Evolutionary conservation across 2,888 invertebrate species (phyloP).

Genomic region (Microdon myrmicae): DNA sequence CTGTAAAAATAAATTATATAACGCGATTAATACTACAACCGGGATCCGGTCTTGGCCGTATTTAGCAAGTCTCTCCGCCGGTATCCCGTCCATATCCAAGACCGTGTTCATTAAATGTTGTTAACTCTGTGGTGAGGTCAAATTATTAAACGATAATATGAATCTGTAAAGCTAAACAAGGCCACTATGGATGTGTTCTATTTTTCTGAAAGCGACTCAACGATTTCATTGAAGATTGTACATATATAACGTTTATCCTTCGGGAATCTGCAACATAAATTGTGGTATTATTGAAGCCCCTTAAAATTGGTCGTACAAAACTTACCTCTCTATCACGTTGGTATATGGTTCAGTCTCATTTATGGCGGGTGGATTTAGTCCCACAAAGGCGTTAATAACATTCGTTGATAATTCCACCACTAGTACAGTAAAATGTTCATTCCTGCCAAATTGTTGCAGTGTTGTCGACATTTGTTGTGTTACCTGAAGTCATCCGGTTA

Average conservation of each 20-base stretch:
- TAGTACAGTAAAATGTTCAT: conserved; percentile 74
- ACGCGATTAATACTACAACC: too few relatives aligned
- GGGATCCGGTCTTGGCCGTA: too few relatives aligned
- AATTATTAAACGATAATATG: conserved; percentile 69
- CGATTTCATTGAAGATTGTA: conserved; percentile 75
- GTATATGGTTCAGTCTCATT: conserved; percentile 72
- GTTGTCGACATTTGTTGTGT: conserved; percentile 72
- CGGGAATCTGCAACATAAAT: conserved; percentile 70
- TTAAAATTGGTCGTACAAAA: not conserved
- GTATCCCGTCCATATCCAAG: too few relatives aligned
- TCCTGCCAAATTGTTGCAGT: conserved; percentile 71
- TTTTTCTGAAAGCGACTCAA: conserved; percentile 71
- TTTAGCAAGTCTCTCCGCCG: too few relatives aligned
- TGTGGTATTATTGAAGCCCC: not conserved
- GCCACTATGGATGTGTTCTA: conserved; percentile 70
- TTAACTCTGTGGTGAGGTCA: conserved; percentile 57
- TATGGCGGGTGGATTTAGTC: conserved; percentile 66
- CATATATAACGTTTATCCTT: conserved; percentile 76
- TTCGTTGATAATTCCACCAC: conserved; percentile 72
- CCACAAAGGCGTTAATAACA: conserved; percentile 69
- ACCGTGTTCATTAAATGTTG: too few relatives aligned
- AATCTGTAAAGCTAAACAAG: conserved; percentile 73
- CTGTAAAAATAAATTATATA: too few relatives aligned
- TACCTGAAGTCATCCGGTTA: too few relatives aligned
- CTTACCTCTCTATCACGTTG: conserved; percentile 61